Evolutionary conservation across 35 echinoderm and acorn worm species (phyloP).

Genomic region (Chiridota heheva): DNA sequence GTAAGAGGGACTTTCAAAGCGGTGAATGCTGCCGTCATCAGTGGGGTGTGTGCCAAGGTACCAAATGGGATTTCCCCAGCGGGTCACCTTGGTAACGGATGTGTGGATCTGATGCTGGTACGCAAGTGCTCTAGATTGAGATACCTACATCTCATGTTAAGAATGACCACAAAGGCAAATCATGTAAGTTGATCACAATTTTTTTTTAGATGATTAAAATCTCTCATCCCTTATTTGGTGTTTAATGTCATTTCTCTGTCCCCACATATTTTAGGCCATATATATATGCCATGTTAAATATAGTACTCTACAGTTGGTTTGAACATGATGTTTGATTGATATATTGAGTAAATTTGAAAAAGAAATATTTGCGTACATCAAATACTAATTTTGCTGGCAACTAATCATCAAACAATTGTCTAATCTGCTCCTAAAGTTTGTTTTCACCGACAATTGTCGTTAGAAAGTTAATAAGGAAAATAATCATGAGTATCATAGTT

Average conservation of each 20-base stretch:
- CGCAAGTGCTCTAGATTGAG: conserved; percentile 74
- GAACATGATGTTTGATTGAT: no score
- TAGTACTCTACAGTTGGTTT: not conserved
- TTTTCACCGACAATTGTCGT: no score
- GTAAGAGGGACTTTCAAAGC: conserved; percentile 64
- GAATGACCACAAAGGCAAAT: conserved; percentile 57
- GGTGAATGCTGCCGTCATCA: conserved; percentile 79
- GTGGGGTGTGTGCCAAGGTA: conserved; percentile 59
- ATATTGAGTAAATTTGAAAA: no score
- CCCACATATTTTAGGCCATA: not conserved
- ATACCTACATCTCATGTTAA: conserved; percentile 78
- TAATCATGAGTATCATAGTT: no score
- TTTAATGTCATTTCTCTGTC: not conserved
- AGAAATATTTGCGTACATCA: no score
- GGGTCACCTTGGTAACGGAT: conserved; percentile 88
- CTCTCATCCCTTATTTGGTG: not conserved
- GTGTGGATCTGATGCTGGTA: conserved; percentile 84
- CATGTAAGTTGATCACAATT: conserved; percentile 80
- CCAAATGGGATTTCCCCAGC: conserved; percentile 79
- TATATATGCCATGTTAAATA: not conserved
- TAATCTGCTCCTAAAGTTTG: no score
- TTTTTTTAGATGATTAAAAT: not conserved
- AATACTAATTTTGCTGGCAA: no score
- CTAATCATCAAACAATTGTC: no score
- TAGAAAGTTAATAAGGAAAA: no score